Percentiles rank a stretch among this genome's conserved stretches.
phyloP scores from a whole-genome alignment of 2,113 vertebrate genomes.

The Oreochromis aureus region DNA sequence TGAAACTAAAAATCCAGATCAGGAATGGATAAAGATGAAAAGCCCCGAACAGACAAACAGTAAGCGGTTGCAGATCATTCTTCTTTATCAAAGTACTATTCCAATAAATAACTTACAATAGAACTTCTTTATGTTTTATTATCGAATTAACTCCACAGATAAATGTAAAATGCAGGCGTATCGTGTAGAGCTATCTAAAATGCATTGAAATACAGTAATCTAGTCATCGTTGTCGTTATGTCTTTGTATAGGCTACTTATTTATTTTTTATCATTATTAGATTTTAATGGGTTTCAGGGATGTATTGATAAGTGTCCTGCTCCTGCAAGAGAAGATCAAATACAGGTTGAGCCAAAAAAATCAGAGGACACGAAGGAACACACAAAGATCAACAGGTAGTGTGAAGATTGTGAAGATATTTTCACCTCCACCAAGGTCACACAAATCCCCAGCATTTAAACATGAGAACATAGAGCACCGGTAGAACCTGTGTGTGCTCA shows the following conservation, averaged over 20 bases:
- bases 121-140: background rate
- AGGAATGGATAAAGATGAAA: background rate
- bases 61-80: background rate
- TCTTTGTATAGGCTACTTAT: rapidly evolving
- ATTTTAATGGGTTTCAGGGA: background rate
- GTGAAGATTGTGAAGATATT: background rate
- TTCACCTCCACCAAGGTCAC: background rate
- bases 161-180: rapidly evolving
- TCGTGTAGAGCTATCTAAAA: background rate
- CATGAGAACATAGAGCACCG: background rate
- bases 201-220: background rate
- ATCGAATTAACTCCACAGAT: rapidly evolving
- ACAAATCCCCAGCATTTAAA: background rate
- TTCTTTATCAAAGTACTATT: background rate
- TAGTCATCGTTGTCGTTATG: background rate
- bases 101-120: background rate
- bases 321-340: background rate
- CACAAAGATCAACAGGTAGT: background rate
- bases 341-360: background rate
- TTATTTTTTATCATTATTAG: background rate
- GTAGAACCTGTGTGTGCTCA: background rate
- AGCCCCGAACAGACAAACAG: background rate
- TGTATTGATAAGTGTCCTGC: background rate
- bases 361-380: rapidly evolving
- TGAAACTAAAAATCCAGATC: background rate